phyloP scores from a whole-genome alignment of 2,888 invertebrate genomes.

The Notodonta dromedarius region DNA sequence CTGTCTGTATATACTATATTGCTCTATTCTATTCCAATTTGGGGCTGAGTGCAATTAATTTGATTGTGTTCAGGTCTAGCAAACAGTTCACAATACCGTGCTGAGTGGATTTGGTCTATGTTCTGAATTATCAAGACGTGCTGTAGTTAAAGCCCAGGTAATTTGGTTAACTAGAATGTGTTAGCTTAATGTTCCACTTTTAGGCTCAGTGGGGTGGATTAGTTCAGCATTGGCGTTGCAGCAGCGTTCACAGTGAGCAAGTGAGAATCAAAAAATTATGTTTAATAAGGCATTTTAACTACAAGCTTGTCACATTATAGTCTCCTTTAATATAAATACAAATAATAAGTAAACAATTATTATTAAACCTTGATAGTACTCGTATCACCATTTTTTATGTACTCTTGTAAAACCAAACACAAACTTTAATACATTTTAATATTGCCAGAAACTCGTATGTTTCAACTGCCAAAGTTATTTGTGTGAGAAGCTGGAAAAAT shows the following conservation, averaged over 20 bases:
- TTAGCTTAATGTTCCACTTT: not conserved
- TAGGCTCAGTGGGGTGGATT: not conserved
- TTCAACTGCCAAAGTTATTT: not conserved
- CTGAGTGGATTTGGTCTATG: not conserved
- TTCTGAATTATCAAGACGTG: not conserved
- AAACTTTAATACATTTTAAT: not conserved
- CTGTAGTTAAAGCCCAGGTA: not conserved
- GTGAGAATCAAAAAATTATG: too few species aligned
- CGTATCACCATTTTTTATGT: not conserved
- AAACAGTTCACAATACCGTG: constrained; percentile 2
- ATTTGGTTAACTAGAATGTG: not conserved
- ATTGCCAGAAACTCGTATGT: not conserved
- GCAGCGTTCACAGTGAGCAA: too few species aligned
- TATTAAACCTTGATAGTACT: too few species aligned
- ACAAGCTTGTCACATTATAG: too few species aligned
- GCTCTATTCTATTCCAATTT: not conserved
- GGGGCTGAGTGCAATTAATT: constrained; percentile 2
- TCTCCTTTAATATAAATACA: too few species aligned
- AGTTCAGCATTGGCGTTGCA: not conserved
- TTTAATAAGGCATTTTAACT: too few species aligned
- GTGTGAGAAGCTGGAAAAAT: constrained; percentile 15
- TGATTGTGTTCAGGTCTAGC: not conserved
- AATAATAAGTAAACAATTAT: too few species aligned
- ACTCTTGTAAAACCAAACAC: not conserved
- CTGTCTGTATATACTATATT: not conserved